These are phyloP conservation scores for Megaceryle maxima DNA, from an alignment of 2,113 vertebrate genomes.

Conservation along the genomic window DNA sequence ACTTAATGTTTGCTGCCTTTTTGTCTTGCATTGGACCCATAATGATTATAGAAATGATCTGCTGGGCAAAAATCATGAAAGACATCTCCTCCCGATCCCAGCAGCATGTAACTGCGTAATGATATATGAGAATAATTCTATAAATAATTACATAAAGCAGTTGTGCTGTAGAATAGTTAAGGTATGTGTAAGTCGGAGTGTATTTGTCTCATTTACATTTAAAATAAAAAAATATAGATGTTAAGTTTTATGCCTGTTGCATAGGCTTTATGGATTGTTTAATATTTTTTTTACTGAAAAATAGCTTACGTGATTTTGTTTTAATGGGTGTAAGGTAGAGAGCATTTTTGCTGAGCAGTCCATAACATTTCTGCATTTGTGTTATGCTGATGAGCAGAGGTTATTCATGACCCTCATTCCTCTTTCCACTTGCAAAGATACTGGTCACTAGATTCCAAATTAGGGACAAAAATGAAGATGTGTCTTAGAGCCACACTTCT, in stretches of 20 bases:
- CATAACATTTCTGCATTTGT: neutral
- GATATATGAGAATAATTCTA: neutral
- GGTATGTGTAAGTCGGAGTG: neutral
- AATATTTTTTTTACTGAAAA: neutral
- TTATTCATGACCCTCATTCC: neutral
- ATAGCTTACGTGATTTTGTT: neutral
- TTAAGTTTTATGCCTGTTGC: neutral
- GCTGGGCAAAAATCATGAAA: neutral
- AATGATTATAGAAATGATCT: neutral
- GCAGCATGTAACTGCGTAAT: neutral
- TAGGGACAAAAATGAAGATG: neutral
- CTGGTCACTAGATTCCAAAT: neutral
- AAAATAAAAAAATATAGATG: neutral
- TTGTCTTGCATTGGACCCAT: neutral
- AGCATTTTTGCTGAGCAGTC: neutral
- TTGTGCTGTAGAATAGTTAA: neutral
- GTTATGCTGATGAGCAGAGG: neutral
- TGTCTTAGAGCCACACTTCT: neutral
- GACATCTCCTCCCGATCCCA: neutral
- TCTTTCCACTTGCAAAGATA: neutral
- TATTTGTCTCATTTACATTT: neutral
- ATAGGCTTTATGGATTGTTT: neutral
- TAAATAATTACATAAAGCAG: neutral
- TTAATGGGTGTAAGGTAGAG: neutral
- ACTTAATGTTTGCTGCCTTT: neutral